Base-by-base conservation (phyloP, 2,113 vertebrate genomes). In the Hippocampus mohnikei region DNA sequence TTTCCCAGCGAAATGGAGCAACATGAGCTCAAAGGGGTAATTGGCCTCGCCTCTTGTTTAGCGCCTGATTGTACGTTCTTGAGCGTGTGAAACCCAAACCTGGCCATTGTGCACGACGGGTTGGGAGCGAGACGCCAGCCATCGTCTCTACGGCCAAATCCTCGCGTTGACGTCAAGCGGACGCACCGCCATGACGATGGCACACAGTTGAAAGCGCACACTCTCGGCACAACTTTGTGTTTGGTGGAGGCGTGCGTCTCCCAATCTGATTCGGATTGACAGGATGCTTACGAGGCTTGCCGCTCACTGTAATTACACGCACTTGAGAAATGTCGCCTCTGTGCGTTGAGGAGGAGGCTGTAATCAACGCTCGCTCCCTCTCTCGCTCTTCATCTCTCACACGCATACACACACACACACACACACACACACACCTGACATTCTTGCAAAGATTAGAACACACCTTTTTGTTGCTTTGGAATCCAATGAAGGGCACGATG, bases 361-460 rank as follows among this genome's bases (percentile, higher is more conserved):
- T 90, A 91, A 90, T 91, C 91, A 92, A 85, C 82, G 76, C 84
- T 82, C 12, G 25, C 56, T 16, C 12, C 15, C 56, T 12, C 82
- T 73, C 84, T 82, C 25, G 25, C 25, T 29, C 25, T 29, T 25
- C 27, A 6, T 29, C 56, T 13, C 56, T 37, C 33, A 6, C 33
- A 27, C 27, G 60, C 71, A 42, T 66, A n/a, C n/a, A n/a, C n/a
- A n/a, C n/a, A 58, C 66, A 67, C 70, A 63, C 70, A 56, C 63
- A 70, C 23, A 67, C 52, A 48, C 58, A 15, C 86, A 82, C 82
- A 88, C 87, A 89, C 87, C 87, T 90, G 84, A 84, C 91, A 93
- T 93, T 93, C 91, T 91, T 87, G 71, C 70, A 86, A 84, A 90
- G 91, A 93, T 93, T 92, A 93, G 83, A 83, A 87, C 85, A 90